Conservation (phyloP, 2,113 vertebrate species). For the Hydrolagus affinis region DNA sequence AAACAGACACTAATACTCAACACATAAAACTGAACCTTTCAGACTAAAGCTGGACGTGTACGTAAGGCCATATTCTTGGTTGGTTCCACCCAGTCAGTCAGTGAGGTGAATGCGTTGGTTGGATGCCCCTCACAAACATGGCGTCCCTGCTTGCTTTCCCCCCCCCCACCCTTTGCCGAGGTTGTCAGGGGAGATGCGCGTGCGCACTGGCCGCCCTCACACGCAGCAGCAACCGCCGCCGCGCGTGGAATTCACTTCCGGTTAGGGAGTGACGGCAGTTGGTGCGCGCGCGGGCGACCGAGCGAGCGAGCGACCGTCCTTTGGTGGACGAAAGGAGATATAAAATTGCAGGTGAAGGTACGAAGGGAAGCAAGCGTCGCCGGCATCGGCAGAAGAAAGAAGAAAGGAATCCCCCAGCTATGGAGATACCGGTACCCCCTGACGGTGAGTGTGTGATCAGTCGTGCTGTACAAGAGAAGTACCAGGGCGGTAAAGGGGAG, state of each 20-base stretch:
- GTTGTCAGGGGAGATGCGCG: not conserved
- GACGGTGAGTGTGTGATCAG: constrained; percentile 49
- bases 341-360: not conserved
- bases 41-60: too few species aligned
- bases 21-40: too few species aligned
- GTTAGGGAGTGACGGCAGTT: constrained; percentile 44
- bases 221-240: not conserved
- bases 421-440: constrained; percentile 65
- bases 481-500: not conserved
- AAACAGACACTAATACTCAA: not conserved
- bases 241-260: constrained; percentile 3
- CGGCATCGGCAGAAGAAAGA: not conserved
- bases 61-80: too few species aligned
- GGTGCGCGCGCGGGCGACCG: constrained; percentile 38
- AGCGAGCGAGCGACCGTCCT: constrained; percentile 37
- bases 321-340: too few species aligned
- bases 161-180: not conserved
- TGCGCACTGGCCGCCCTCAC: not conserved
- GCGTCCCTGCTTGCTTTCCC: not conserved
- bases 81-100: too few species aligned
- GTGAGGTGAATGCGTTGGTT: not conserved
- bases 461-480: too few species aligned
- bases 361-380: not conserved
- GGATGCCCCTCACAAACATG: not conserved
- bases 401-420: constrained; percentile 42